phyloP scores from a whole-genome alignment of 2,888 invertebrate species.

The Scaptomyza flava region DNA sequence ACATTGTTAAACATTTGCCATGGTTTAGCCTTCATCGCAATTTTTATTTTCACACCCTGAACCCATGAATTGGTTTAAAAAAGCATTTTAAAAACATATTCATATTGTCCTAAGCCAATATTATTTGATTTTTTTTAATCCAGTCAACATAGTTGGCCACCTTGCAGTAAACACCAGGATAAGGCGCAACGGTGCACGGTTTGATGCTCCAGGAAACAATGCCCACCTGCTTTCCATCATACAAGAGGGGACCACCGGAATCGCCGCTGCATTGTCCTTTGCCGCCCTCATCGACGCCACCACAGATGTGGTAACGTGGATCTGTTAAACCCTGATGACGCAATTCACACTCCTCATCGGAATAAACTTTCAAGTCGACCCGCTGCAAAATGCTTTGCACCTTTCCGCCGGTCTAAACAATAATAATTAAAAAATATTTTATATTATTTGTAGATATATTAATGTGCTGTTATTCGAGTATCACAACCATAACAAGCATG shows the following conservation, averaged over 20 bases:
- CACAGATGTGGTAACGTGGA: slow-evolving; percentile 83
- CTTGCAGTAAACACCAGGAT: slow-evolving; percentile 84
- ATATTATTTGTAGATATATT: neutral
- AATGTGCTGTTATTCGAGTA: too few species aligned
- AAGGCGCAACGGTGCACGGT: slow-evolving; percentile 83
- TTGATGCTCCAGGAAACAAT: slow-evolving; percentile 85
- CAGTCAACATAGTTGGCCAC: slow-evolving; percentile 82
- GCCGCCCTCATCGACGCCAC: slow-evolving; percentile 77
- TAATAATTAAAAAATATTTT: too few species aligned
- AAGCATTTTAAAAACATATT: neutral
- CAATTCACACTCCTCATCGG: slow-evolving; percentile 80
- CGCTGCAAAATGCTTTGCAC: slow-evolving; percentile 81
- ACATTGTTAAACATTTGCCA: too few species aligned
- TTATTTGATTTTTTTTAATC: slow-evolving; percentile 71
- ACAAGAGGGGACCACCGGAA: slow-evolving; percentile 82
- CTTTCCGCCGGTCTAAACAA: slow-evolving; percentile 78
- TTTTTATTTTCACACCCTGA: too few species aligned
- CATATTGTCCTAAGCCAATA: slow-evolving; percentile 43
- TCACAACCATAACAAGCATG: too few species aligned
- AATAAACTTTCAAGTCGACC: slow-evolving; percentile 82
- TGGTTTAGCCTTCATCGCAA: too few species aligned
- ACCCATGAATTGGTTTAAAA: too few species aligned
- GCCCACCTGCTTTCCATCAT: slow-evolving; percentile 81
- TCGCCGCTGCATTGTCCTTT: slow-evolving; percentile 83
- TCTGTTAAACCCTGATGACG: slow-evolving; percentile 71